Conservation (phyloP, 1,140 invertebrate genomes). For the Meteorus sp. region DNA sequence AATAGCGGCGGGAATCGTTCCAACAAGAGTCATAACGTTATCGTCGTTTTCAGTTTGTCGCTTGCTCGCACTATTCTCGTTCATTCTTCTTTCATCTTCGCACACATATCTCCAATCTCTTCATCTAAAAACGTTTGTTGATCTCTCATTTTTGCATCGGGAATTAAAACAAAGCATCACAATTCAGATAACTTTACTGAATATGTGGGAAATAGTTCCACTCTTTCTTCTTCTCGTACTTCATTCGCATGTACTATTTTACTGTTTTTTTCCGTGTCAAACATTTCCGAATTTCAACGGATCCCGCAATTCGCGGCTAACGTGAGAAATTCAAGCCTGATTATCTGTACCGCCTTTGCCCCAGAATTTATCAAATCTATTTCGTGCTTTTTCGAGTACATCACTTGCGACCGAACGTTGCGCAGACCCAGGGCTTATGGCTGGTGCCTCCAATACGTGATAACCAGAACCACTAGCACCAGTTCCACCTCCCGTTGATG, state of each 20-base stretch:
- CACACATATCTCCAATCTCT: not conserved
- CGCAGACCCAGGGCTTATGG: conserved; percentile 46
- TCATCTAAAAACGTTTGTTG: not conserved
- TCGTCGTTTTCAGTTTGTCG: too few species aligned
- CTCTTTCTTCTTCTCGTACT: too few species aligned
- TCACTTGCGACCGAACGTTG: conserved; percentile 69
- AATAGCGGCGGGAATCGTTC: not conserved
- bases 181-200: not conserved
- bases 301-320: too few species aligned
- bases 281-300: too few species aligned
- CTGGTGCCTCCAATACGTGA: conserved; percentile 57
- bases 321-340: conserved; percentile 37
- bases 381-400: conserved; percentile 78
- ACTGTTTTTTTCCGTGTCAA: too few species aligned
- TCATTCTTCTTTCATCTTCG: not conserved
- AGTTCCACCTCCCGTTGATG: not conserved
- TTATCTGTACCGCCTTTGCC: conserved; percentile 59
- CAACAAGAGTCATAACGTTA: conserved; percentile 19
- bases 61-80: not conserved
- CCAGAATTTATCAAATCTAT: conserved; percentile 87
- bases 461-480: conserved; percentile 32
- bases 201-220: too few species aligned
- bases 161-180: not conserved
- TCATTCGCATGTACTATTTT: too few species aligned
- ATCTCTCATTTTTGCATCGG: not conserved